Percentiles rank a stretch among this genome's conserved stretches.
These are phyloP conservation scores for Oceanodroma leucorhoa DNA, from an alignment of 2,797 vertebrate species.

Conservation along the genomic window DNA sequence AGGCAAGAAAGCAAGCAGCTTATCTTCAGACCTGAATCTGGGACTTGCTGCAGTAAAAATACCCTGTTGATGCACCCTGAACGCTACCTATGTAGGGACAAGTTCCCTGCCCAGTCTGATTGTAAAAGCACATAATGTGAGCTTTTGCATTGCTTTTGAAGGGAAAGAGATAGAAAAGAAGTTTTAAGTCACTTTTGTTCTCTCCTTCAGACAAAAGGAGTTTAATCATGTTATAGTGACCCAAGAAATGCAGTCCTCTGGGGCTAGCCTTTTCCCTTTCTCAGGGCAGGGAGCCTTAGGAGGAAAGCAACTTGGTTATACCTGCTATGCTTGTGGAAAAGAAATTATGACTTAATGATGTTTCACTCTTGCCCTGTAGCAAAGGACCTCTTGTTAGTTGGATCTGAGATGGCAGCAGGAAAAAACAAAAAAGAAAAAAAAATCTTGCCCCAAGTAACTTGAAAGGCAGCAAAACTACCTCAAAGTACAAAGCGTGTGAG, in stretches of 20 bases:
- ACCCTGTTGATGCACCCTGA: neutral
- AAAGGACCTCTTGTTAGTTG: neutral
- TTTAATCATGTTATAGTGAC: neutral
- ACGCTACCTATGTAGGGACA: neutral
- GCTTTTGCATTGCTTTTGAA: neutral
- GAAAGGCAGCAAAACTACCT: neutral
- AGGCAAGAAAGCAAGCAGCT: neutral
- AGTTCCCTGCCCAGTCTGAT: neutral
- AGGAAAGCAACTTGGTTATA: neutral
- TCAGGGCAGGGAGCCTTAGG: neutral
- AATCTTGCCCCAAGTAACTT: neutral
- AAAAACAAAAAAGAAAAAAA: neutral
- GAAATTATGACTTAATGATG: neutral
- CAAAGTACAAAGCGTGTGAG: neutral
- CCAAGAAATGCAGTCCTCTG: neutral
- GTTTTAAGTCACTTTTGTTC: neutral
- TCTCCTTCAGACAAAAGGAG: neutral
- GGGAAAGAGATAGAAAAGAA: neutral
- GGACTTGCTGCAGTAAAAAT: neutral
- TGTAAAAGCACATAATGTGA: neutral
- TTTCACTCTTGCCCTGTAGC: neutral
- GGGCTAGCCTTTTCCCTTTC: neutral
- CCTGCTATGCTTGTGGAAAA: neutral
- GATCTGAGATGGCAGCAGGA: neutral
- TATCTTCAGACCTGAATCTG: neutral